Percentiles rank a stretch among this genome's conserved stretches.
phyloP scores from a whole-genome alignment of 1,140 invertebrate species.

The Ericerus pela region DNA sequence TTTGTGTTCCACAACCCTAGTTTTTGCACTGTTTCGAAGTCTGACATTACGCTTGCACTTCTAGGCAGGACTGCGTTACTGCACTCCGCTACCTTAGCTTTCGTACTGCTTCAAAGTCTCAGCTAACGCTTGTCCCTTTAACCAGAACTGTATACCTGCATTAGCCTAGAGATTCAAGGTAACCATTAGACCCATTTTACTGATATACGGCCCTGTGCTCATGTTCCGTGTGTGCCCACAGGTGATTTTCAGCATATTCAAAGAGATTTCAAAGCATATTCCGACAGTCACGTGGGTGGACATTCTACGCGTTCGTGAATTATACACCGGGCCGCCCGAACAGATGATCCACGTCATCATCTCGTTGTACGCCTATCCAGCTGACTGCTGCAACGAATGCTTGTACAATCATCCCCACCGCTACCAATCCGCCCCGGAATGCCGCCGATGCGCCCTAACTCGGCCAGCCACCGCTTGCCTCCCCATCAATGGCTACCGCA shows the following conservation, averaged over 20 bases:
- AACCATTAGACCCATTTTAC: too few relatives aligned
- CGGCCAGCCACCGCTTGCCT: neutral
- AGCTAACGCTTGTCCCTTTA: too few relatives aligned
- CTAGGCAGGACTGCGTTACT: too few relatives aligned
- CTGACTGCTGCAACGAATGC: neutral
- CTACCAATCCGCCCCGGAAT: neutral
- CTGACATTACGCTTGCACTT: too few relatives aligned
- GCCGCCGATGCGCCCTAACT: neutral
- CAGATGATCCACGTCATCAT: neutral
- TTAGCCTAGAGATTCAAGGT: too few relatives aligned
- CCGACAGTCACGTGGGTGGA: conserved; percentile 45
- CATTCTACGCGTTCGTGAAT: conserved; percentile 46
- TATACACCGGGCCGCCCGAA: conserved; percentile 42
- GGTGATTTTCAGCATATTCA: conserved; percentile 40
- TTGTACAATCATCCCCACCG: neutral
- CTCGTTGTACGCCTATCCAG: neutral
- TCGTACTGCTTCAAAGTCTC: too few relatives aligned
- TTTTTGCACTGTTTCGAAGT: too few relatives aligned
- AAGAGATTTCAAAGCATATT: conserved; percentile 35
- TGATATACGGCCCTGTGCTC: too few relatives aligned
- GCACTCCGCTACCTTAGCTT: too few relatives aligned
- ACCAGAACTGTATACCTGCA: too few relatives aligned
- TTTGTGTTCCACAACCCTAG: too few relatives aligned
- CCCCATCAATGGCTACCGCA: neutral
- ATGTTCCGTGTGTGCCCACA: too few relatives aligned